Base-by-base conservation (phyloP, 1,140 invertebrate genomes). In the Maconellicoccus hirsutus region DNA sequence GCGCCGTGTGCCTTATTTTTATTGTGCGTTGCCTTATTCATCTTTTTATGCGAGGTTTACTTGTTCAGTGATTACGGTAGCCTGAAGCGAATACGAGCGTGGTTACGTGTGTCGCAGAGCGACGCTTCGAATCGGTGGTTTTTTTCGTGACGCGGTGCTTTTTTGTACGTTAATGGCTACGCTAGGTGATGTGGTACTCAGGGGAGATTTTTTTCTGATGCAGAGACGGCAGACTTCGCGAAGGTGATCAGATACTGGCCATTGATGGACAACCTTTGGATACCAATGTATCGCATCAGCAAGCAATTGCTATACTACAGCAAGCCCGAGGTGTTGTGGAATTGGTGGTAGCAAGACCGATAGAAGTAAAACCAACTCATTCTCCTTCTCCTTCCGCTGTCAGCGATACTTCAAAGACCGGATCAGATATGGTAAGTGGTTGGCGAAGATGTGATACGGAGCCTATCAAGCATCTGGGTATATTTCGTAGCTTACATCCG, bases 231-330 rank as follows among this genome's bases (percentile, higher is more conserved):
- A 81, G 87, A 75, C 81, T 91, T 71, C 82, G 85, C 78, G 87
- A 92, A 78, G 89, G 89, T 75, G 93, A 96, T 83, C 90, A 94
- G 79, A 92, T 96, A 79, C 79, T 95, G 77, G 90, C 91, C 74
- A 89, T 95, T 76, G 91, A 95, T 84, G 89, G 89, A 75, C 89
- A 92, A 77, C 88, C 89, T 71, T 81, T 94, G 76, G 87, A 89
- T 77, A 86, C 87, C 63, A 88, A 89, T 79, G 88, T 95, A 79
- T 92, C 90, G 70, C 93, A 94, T 80, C 89, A 93, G 79, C 85
- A 91, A 82, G 89, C 90, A 75, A 90, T 93, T 77, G 84, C 85
- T 74, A 88, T 92, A 75, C 81, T 93, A 76, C 90, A 93, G 81
- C 86, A 89, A 79, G 88, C 89, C 69, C 83, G 85, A 73, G 89